Evolutionary conservation across 2,797 vertebrate genomes (phyloP).

Genomic region (Threskiornis aethiopicus): DNA sequence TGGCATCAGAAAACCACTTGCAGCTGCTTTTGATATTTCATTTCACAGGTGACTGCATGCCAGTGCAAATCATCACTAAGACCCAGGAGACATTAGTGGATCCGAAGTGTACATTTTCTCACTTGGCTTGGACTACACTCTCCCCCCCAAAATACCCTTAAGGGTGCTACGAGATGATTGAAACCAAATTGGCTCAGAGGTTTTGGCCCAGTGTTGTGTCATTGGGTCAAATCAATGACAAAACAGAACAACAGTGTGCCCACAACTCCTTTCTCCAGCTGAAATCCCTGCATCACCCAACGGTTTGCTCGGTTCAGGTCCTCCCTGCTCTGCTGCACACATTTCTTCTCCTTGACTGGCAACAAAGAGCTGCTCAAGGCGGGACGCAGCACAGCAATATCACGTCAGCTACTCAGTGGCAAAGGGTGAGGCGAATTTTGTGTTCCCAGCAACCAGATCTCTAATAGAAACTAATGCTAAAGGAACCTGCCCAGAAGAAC

Average conservation of each 20-base stretch:
- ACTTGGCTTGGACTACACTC: no score
- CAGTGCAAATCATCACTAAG: not conserved
- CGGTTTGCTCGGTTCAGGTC: not conserved
- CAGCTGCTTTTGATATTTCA: not conserved
- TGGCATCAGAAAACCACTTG: not conserved
- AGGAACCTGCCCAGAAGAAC: not conserved
- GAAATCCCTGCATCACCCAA: not conserved
- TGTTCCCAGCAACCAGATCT: not conserved
- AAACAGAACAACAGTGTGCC: not conserved
- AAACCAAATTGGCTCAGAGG: not conserved
- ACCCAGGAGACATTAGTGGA: not conserved
- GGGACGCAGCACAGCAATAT: not conserved
- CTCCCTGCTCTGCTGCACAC: not conserved
- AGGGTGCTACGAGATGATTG: not conserved
- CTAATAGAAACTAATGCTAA: not conserved
- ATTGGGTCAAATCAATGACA: not conserved
- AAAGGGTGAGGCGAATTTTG: not conserved
- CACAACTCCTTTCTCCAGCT: fast-evolving
- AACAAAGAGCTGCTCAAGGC: not conserved
- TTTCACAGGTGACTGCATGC: not conserved
- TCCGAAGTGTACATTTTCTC: not conserved
- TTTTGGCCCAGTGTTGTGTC: not conserved
- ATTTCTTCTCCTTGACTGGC: not conserved
- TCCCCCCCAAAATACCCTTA: fast-evolving
- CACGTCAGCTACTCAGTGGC: not conserved